Percentiles rank a stretch among this genome's conserved stretches.
Conservation (phyloP, 1,140 invertebrate species). For the Heliconius hermathena region DNA sequence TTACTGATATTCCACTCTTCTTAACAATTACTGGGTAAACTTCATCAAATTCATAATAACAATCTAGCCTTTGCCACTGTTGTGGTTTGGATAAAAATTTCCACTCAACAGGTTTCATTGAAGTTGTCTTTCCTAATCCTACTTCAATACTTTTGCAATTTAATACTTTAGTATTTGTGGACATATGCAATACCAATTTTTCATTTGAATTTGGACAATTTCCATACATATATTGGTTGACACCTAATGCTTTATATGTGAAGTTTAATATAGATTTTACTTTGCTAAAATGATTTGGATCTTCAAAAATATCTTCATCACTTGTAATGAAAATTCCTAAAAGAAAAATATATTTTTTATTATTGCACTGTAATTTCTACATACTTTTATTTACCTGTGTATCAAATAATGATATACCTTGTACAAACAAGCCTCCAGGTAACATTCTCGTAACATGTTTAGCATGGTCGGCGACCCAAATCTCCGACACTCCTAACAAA, state of each 20-base stretch:
- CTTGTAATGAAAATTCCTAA: constrained; percentile 72
- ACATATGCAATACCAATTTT: constrained; percentile 81
- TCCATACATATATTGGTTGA: constrained; percentile 83
- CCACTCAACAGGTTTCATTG: constrained; percentile 83
- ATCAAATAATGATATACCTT: constrained; percentile 73
- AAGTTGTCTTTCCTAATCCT: constrained; percentile 51
- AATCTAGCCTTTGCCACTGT: constrained; percentile 88
- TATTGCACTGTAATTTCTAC: background rate
- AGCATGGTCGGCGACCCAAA: constrained; percentile 87
- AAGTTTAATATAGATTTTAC: constrained; percentile 82
- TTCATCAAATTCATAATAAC: constrained; percentile 86
- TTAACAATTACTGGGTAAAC: constrained; percentile 84
- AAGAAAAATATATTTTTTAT: constrained; percentile 30
- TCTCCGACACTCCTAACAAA: constrained; percentile 81
- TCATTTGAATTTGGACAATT: constrained; percentile 73
- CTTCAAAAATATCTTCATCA: constrained; percentile 85
- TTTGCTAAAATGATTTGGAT: constrained; percentile 78
- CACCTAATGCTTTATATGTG: constrained; percentile 81
- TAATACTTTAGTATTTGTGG: constrained; percentile 74
- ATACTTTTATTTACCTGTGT: background rate
- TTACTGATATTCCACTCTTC: constrained; percentile 83
- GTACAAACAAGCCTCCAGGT: constrained; percentile 90
- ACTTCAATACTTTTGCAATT: constrained; percentile 79
- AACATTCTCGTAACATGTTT: constrained; percentile 90
- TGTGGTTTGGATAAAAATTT: constrained; percentile 84